Conservation (phyloP, 2,888 invertebrate genomes). For the Phaonia tiefii region DNA sequence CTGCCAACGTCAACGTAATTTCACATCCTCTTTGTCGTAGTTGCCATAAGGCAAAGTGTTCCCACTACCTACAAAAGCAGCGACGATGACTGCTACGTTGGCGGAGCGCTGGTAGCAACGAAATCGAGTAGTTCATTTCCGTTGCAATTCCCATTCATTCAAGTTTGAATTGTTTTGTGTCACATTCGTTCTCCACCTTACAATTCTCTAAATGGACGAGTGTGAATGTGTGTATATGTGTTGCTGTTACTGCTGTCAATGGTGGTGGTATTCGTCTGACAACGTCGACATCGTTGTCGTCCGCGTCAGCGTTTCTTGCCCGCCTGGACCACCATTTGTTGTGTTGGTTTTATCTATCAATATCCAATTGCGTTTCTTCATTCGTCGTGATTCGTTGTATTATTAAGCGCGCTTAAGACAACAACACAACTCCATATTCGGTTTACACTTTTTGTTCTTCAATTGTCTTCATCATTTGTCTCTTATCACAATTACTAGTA, state of each 20-base stretch:
- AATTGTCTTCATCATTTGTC: neutral
- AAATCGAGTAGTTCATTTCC: slow-evolving; percentile 57
- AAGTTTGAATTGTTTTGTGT: slow-evolving; percentile 72
- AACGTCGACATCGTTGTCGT: slow-evolving; percentile 55
- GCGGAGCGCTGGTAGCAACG: neutral
- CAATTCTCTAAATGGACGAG: slow-evolving; percentile 24
- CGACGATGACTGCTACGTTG: neutral
- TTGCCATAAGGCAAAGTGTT: slow-evolving; percentile 9
- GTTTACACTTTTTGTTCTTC: slow-evolving; percentile 19
- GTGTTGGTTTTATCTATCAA: slow-evolving; percentile 65
- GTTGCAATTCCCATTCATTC: slow-evolving; percentile 59
- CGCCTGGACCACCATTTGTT: slow-evolving; percentile 65
- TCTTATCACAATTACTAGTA: no score
- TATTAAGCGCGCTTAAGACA: slow-evolving; percentile 54
- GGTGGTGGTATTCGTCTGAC: slow-evolving; percentile 59
- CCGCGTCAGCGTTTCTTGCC: slow-evolving; percentile 31
- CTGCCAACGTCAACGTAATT: neutral
- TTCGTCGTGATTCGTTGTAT: slow-evolving; percentile 68
- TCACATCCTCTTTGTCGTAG: slow-evolving; percentile 18
- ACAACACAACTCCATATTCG: slow-evolving; percentile 34
- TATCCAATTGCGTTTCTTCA: slow-evolving; percentile 70
- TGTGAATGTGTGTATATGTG: neutral
- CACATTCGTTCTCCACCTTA: slow-evolving; percentile 63
- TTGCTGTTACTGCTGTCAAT: slow-evolving; percentile 47
- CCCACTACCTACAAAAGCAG: neutral